These are phyloP conservation scores for Picathartes gymnocephalus DNA, from an alignment of 2,113 vertebrate genomes.

Conservation along the genomic window DNA sequence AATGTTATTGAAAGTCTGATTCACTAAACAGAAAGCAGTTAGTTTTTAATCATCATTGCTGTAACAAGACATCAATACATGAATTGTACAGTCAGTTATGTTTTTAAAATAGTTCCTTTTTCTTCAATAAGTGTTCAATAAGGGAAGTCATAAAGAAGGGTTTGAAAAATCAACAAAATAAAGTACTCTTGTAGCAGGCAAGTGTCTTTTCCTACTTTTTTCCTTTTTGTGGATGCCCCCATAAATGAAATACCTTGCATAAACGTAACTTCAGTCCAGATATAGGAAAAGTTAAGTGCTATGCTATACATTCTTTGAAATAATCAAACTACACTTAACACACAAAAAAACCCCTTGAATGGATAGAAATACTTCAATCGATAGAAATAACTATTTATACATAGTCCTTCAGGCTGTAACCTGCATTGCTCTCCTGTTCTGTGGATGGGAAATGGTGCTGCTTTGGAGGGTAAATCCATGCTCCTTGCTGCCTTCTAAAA, in stretches of 20 bases:
- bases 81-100: background rate
- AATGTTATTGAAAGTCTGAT: background rate
- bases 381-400: constrained; percentile 73
- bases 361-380: background rate
- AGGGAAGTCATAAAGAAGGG: background rate
- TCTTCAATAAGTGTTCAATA: background rate
- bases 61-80: background rate
- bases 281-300: background rate
- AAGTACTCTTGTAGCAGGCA: background rate
- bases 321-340: background rate
- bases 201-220: background rate
- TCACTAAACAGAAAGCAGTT: background rate
- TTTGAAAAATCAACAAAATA: background rate
- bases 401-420: constrained; percentile 91
- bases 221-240: background rate
- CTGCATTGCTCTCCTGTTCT: constrained; percentile 75
- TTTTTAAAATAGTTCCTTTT: background rate
- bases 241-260: background rate
- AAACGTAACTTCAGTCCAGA: background rate
- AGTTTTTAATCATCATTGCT: background rate
- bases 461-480: constrained; percentile 74
- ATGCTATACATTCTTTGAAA: background rate
- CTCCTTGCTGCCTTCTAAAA: constrained; percentile 75
- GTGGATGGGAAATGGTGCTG: constrained; percentile 69
- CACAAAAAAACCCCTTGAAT: background rate